Evolutionary conservation across 2,797 vertebrate genomes (phyloP).

Genomic region (Danio tinwini): DNA sequence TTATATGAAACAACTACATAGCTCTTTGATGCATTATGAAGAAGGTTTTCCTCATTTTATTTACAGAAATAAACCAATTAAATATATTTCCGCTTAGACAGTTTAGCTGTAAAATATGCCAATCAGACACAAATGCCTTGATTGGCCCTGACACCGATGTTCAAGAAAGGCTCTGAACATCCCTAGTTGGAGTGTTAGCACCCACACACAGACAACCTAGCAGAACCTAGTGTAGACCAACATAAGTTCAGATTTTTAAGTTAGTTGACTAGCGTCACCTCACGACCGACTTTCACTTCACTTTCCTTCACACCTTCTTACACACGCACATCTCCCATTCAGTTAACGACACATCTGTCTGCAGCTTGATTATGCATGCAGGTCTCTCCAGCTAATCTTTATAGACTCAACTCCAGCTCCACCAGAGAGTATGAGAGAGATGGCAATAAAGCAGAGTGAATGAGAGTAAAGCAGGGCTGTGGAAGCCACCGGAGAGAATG

Average conservation of each 20-base stretch:
- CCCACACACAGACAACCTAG: not conserved
- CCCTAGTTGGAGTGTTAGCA: too few species aligned
- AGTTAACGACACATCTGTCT: slow-evolving; percentile 71
- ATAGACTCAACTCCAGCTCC: slow-evolving; percentile 73
- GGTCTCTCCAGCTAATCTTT: slow-evolving; percentile 74
- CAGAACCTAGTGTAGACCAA: not conserved
- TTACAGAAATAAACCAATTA: too few species aligned
- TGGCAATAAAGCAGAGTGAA: not conserved
- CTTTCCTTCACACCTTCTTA: slow-evolving; percentile 31
- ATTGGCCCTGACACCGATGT: too few species aligned
- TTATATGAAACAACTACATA: too few species aligned
- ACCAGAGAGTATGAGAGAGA: slow-evolving; percentile 48
- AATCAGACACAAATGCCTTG: too few species aligned
- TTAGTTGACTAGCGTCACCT: slow-evolving; percentile 3
- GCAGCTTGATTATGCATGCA: slow-evolving; percentile 69
- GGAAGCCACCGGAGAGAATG: slow-evolving; percentile 1
- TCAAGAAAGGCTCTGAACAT: too few species aligned
- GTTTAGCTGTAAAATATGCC: too few species aligned
- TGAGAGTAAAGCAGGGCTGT: slow-evolving; percentile 9
- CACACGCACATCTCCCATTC: slow-evolving; percentile 65
- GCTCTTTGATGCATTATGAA: too few species aligned
- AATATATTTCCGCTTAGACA: too few species aligned
- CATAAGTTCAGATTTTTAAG: slow-evolving; percentile 1
- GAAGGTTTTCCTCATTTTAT: too few species aligned
- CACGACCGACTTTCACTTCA: slow-evolving; percentile 13